Evolutionary conservation across 2,888 invertebrate genomes (phyloP).

Genomic region (Bombylius discolor): DNA sequence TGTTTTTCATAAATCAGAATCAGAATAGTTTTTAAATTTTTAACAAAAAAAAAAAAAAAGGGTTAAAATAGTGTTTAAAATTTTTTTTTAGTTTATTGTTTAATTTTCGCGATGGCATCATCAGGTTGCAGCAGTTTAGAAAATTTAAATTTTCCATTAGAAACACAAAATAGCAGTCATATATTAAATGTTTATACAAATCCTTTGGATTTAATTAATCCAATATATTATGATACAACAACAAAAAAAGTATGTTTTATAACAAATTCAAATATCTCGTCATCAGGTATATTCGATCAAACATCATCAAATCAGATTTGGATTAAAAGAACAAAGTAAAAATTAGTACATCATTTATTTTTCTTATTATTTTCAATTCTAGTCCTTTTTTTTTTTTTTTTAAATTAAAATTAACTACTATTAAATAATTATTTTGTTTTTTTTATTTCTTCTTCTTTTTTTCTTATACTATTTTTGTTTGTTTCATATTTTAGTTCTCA

Average conservation of each 20-base stretch:
- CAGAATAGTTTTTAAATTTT: too few relatives aligned
- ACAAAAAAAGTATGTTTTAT: not conserved
- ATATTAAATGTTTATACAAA: constrained; percentile 22
- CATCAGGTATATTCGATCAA: not conserved
- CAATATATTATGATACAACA: not conserved
- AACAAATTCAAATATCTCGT: not conserved
- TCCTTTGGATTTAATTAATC: constrained; percentile 10
- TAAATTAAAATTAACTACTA: not conserved
- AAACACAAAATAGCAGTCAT: constrained; percentile 18
- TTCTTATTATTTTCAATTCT: too few relatives aligned
- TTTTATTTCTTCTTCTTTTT: not conserved
- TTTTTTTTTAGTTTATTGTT: too few relatives aligned
- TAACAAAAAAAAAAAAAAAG: too few relatives aligned
- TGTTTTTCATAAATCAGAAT: too few relatives aligned
- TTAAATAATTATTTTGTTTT: not conserved
- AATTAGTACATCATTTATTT: too few relatives aligned
- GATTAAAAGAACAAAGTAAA: constrained; percentile 10
- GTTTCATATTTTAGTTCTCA: constrained; percentile 46
- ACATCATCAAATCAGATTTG: constrained; percentile 1
- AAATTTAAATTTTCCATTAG: constrained; percentile 12
- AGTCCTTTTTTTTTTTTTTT: too few relatives aligned
- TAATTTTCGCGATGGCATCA: not conserved
- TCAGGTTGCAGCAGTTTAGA: constrained; percentile 19
- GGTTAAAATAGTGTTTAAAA: too few relatives aligned
- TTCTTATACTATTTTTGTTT: not conserved